Conservation (phyloP, 1,140 invertebrate species). For the Drosophila leontia region DNA sequence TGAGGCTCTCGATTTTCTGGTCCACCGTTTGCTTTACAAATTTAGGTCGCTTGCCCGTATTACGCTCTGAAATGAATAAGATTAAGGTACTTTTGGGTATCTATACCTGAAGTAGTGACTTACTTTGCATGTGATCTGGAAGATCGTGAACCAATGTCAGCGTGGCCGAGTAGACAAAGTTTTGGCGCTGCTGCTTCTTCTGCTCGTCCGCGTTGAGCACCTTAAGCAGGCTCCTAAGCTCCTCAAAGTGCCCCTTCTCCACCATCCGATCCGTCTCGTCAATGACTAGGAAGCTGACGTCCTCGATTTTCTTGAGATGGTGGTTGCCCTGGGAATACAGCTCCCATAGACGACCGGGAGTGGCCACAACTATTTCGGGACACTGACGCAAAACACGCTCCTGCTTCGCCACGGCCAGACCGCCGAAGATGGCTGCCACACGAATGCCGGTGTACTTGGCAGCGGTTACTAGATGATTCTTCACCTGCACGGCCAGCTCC, state of each 20-base stretch:
- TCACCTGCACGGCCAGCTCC: slow-evolving; percentile 97
- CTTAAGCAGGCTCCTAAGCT: slow-evolving; percentile 93
- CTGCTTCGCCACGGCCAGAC: slow-evolving; percentile 96
- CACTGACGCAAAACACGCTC: slow-evolving; percentile 91
- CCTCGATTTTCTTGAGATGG: slow-evolving; percentile 90
- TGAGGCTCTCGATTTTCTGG: slow-evolving; percentile 90
- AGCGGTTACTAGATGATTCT: slow-evolving; percentile 92
- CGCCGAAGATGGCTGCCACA: slow-evolving; percentile 94
- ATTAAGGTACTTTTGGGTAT: too few relatives aligned
- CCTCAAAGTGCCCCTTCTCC: slow-evolving; percentile 98
- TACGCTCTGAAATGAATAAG: slow-evolving; percentile 64
- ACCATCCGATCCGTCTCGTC: slow-evolving; percentile 99
- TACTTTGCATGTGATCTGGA: slow-evolving; percentile 90
- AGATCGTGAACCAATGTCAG: slow-evolving; percentile 95
- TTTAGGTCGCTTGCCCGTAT: slow-evolving; percentile 86
- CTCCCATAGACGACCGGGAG: slow-evolving; percentile 98
- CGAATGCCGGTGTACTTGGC: slow-evolving; percentile 90
- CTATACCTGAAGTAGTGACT: slow-evolving; percentile 43
- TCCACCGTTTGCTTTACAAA: slow-evolving; percentile 89
- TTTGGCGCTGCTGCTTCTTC: slow-evolving; percentile 90
- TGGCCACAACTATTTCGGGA: slow-evolving; percentile 98
- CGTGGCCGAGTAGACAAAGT: slow-evolving; percentile 99
- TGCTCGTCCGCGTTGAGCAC: slow-evolving; percentile 90
- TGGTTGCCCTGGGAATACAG: slow-evolving; percentile 91
- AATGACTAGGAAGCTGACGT: slow-evolving; percentile 94